Percentiles rank a stretch among this genome's conserved stretches.
Conservation (phyloP, 2,797 vertebrate genomes). For the Sarcophilus harrisii region DNA sequence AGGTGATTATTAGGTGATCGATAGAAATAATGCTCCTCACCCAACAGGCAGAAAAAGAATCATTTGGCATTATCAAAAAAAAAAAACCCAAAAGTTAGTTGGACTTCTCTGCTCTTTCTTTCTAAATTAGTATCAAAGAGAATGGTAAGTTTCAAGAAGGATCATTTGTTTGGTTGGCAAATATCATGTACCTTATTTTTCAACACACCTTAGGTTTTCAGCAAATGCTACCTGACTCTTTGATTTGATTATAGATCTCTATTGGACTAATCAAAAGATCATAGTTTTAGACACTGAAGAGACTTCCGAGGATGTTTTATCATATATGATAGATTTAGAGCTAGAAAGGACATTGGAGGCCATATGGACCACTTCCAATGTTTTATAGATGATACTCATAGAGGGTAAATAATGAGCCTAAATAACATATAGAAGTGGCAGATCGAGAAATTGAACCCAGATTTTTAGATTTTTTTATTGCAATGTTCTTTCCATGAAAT, state of each 20-base stretch:
- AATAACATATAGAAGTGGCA: neutral
- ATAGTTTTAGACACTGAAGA: neutral
- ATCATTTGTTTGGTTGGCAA: neutral
- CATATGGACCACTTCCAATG: neutral
- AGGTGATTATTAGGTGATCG: neutral
- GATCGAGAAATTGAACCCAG: neutral
- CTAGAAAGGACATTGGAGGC: neutral
- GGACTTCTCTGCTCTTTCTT: neutral
- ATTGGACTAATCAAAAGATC: neutral
- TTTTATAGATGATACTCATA: neutral
- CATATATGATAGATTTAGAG: neutral
- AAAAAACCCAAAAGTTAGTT: neutral
- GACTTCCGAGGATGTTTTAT: neutral
- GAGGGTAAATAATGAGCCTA: neutral
- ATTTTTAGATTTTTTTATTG: neutral
- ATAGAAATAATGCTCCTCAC: neutral
- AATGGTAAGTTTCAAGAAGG: neutral
- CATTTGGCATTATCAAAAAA: neutral
- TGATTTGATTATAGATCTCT: neutral
- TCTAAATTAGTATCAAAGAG: neutral
- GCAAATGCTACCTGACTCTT: neutral
- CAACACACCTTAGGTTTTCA: neutral
- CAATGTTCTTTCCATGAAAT: neutral
- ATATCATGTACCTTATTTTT: neutral
- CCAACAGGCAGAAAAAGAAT: no score